A percentile compares a stretch with the other conserved stretches of the same genome.
These are phyloP conservation scores for Osmerus eperlanus DNA, from an alignment of 2,113 vertebrate species.

Conservation along the genomic window DNA sequence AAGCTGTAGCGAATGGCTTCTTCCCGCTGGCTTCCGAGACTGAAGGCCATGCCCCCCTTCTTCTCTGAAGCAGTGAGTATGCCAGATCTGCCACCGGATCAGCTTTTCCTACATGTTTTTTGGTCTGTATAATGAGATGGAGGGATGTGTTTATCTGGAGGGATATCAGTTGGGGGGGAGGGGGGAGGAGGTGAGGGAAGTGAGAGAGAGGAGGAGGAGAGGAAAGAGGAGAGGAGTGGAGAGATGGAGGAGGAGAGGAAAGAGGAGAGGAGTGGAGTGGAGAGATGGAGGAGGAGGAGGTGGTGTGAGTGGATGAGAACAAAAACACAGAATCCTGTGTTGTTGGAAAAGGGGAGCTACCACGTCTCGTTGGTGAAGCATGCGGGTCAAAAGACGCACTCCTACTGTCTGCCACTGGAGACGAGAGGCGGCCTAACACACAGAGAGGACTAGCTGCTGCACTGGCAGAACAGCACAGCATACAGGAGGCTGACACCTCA, in stretches of 20 bases:
- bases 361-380: neutral
- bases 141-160: neutral
- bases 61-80: conserved; percentile 4
- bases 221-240: too few relatives aligned
- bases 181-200: too few relatives aligned
- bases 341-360: too few relatives aligned
- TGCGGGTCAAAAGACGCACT: neutral
- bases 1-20: conserved; percentile 42
- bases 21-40: conserved; percentile 36
- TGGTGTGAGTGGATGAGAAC: too few relatives aligned
- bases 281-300: too few relatives aligned
- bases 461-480: conserved; percentile 8
- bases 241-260: too few relatives aligned
- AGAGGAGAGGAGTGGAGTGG: too few relatives aligned
- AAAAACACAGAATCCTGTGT: too few relatives aligned
- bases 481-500: conserved; percentile 17
- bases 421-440: neutral
- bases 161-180: too few relatives aligned
- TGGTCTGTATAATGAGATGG: conserved; percentile 22
- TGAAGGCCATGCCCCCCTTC: conserved; percentile 18
- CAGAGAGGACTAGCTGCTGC: neutral
- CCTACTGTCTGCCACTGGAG: neutral
- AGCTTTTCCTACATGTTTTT: conserved; percentile 7
- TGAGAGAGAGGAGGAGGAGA: too few relatives aligned
- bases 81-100: neutral